Evolutionary conservation across 2,113 vertebrate genomes (phyloP), one percentile per base, ranked within the genome.

Genomic region (Vulpes vulpes): DNA sequence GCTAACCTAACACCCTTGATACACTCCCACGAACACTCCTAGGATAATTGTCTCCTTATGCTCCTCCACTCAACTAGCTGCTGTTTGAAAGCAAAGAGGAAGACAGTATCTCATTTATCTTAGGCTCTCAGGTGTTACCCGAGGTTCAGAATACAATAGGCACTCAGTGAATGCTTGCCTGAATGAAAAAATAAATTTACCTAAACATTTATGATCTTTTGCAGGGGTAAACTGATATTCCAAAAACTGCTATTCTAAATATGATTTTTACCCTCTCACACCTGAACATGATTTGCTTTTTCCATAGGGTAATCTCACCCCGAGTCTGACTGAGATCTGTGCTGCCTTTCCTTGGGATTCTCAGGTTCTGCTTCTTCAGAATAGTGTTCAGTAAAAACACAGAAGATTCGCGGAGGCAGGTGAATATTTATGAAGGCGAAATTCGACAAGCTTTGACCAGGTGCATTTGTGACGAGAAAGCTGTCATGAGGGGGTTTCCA

Each of bases 1-100:
- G 20, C 5, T 20, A 49, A 43, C 64, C 0, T 22, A 43, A 43
- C 15, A 8, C 82, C 1, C 20, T 53, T 0, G 0, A n/a, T 38
- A 27, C 8, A 3, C 3, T 11, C 38, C 22, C 64, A 32, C 8
- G 14, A 25, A 15, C 11, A 16, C 17, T 71, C 32, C 60, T 25
- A 35, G 25, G 60, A 27, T 19, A 7, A 49, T 8, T 43, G 71
- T 53, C 83, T 43, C 65, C 4, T 64, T 49, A 2, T 4, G 6
- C 9, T n/a, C 43, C 12, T 59, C 49, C 25, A 14, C 64, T 38
- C 22, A 0, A 0, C 69, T 19, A 27, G 20, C 62, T 55, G 55
- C 71, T 78, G 3, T 35, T 38, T 57, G 55, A 49, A 57, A 49
- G 6, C 57, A 85, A 43, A 7, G 43, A 43, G 43, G 43, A 43